Evolutionary conservation across 2,113 vertebrate species (phyloP).

Genomic region (Meles meles): DNA sequence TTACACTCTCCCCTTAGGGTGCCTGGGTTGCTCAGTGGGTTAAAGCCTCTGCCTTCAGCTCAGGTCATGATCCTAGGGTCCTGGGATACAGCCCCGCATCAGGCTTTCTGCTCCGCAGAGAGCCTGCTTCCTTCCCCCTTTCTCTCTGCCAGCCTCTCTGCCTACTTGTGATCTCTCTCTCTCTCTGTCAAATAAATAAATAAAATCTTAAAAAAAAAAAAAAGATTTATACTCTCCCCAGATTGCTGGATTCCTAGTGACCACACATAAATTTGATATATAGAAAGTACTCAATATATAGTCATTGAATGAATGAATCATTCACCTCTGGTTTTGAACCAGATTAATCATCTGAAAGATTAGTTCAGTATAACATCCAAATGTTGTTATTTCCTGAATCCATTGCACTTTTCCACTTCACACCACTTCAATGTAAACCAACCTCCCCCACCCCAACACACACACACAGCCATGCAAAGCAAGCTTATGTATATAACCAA

Average conservation of each 20-base stretch:
- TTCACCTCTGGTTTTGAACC: not conserved
- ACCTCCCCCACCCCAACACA: not conserved
- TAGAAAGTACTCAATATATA: not conserved
- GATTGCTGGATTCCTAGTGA: not conserved
- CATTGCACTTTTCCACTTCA: not conserved
- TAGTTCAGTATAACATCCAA: not conserved
- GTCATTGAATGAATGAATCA: not conserved
- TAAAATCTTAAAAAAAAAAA: no score
- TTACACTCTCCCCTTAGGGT: not conserved
- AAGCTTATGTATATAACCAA: not conserved
- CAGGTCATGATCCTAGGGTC: no score
- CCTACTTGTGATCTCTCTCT: no score
- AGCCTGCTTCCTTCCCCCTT: no score
- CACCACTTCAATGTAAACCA: not conserved
- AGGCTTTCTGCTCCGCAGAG: no score
- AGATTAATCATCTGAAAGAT: not conserved
- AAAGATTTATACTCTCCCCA: not conserved
- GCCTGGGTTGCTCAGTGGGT: no score
- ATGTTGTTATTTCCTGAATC: not conserved
- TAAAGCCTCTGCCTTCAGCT: no score
- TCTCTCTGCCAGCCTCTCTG: no score
- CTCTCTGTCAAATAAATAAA: no score
- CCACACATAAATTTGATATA: not conserved
- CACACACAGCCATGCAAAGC: not conserved
- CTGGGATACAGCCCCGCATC: no score